Percentiles rank a stretch among this genome's conserved stretches.
Conservation (phyloP, 2,113 vertebrate genomes). For the Oxyruncus cristatus region DNA sequence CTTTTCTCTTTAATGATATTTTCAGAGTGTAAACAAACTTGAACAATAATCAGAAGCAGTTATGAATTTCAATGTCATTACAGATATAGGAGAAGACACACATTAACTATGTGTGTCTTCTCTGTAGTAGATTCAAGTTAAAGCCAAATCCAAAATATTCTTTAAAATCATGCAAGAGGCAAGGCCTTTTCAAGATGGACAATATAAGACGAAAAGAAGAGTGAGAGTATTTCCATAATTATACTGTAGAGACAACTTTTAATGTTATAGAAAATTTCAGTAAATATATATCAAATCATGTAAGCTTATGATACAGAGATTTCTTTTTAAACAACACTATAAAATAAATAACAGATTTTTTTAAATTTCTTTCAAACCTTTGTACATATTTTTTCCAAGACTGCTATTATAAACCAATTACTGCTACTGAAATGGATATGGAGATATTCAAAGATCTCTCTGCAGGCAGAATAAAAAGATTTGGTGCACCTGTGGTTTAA, state of each 20-base stretch:
- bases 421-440: neutral
- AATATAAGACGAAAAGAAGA: neutral
- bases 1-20: neutral
- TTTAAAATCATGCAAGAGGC: neutral
- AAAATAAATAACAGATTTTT: neutral
- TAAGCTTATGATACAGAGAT: neutral
- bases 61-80: neutral
- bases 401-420: conserved; percentile 38
- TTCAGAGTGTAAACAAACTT: neutral
- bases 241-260: neutral
- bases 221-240: neutral
- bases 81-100: neutral
- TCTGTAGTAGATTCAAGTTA: neutral
- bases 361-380: neutral
- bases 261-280: neutral
- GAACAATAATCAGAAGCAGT: neutral
- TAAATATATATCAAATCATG: neutral
- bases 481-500: conserved; percentile 35
- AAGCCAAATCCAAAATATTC: neutral
- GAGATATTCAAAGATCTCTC: conserved; percentile 5
- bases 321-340: neutral
- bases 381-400: neutral
- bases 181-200: neutral
- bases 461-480: conserved; percentile 5
- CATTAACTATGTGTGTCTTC: neutral